Percentiles rank a stretch among this genome's conserved stretches.
phyloP scores from a whole-genome alignment of 2,797 vertebrate species.

The Micropoecilia bifurca region DNA sequence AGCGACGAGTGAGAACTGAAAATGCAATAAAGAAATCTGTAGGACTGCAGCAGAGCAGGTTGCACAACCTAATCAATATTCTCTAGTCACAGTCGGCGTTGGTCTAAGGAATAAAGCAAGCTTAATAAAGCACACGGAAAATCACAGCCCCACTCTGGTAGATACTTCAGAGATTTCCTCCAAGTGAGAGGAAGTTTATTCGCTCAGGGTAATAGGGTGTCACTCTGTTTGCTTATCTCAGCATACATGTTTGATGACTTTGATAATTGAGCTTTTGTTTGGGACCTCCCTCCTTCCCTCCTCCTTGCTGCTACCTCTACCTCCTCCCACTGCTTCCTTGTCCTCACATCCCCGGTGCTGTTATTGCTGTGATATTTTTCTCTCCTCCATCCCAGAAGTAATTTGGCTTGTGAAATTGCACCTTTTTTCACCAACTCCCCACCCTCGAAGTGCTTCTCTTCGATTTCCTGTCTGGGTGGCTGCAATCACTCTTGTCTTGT shows the following conservation, averaged over 20 bases:
- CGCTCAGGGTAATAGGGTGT: slow-evolving; percentile 42
- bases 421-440: slow-evolving; percentile 75
- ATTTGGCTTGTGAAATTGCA: slow-evolving; percentile 86
- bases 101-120: slow-evolving; percentile 68
- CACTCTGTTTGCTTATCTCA: slow-evolving; percentile 50
- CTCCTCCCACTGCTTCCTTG: slow-evolving; percentile 29
- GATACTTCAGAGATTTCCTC: slow-evolving; percentile 31
- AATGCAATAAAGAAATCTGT: slow-evolving; percentile 56
- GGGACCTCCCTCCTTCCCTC: slow-evolving; percentile 44
- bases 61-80: slow-evolving; percentile 80
- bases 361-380: slow-evolving; percentile 80
- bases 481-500: slow-evolving; percentile 82
- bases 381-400: slow-evolving; percentile 81
- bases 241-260: slow-evolving; percentile 65
- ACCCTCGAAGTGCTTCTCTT: slow-evolving; percentile 75
- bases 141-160: slow-evolving; percentile 36
- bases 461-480: slow-evolving; percentile 86
- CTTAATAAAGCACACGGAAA: slow-evolving; percentile 60
- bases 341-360: slow-evolving; percentile 53
- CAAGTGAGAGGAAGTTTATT: slow-evolving; percentile 21
- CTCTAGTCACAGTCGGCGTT: slow-evolving; percentile 65
- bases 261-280: slow-evolving; percentile 73
- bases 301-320: slow-evolving; percentile 27
- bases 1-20: slow-evolving; percentile 29
- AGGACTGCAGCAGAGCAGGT: slow-evolving; percentile 64